Conservation (phyloP, 2,888 invertebrate genomes). For the Drosophila suboccidentalis region DNA sequence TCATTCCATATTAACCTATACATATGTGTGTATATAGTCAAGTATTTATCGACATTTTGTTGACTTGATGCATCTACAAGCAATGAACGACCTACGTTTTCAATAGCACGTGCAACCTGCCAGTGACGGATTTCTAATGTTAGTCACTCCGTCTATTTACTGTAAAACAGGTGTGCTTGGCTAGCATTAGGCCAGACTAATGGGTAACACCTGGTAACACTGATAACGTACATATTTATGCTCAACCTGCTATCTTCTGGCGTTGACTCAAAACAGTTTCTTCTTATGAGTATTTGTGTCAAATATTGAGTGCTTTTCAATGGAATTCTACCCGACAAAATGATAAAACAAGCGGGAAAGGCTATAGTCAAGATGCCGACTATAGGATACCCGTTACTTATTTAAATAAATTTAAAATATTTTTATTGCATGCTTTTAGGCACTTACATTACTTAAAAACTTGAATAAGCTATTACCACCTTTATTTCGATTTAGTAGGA, state of each 20-base stretch:
- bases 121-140: constrained; percentile 12
- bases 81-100: constrained; percentile 25
- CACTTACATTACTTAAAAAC: no score
- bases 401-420: no score
- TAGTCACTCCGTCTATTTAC: constrained; percentile 36
- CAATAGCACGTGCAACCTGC: constrained; percentile 40
- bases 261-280: background rate
- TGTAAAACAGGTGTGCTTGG: constrained; percentile 12
- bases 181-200: constrained; percentile 25
- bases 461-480: no score
- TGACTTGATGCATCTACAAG: constrained; percentile 14
- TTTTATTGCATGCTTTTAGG: no score
- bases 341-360: background rate
- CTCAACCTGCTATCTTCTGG: constrained; percentile 3
- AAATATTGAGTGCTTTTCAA: constrained; percentile 5
- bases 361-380: no score
- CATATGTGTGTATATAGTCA: background rate
- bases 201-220: constrained; percentile 34
- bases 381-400: no score
- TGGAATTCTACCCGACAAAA: background rate
- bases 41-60: background rate
- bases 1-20: background rate
- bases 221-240: constrained; percentile 45
- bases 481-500: no score
- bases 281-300: background rate